These are phyloP conservation scores for Leptinotarsa rubiginosa DNA, from an alignment of 2,888 invertebrate species.

Conservation along the genomic window DNA sequence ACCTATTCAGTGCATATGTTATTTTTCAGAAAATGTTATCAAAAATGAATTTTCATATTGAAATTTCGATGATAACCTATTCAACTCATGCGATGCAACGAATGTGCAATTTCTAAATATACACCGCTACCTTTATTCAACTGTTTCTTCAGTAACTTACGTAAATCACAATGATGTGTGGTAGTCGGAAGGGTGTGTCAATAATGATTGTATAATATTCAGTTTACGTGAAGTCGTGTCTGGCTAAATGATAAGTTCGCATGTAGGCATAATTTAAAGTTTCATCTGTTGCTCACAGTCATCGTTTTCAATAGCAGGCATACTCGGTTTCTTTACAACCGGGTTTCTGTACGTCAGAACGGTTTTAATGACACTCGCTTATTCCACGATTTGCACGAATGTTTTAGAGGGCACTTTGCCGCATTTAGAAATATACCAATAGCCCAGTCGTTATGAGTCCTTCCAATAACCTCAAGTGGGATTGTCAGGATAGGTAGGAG, in stretches of 20 bases:
- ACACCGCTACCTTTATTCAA: background rate
- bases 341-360: constrained; percentile 19
- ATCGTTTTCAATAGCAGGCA: constrained; percentile 23
- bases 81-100: background rate
- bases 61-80: too few species aligned
- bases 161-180: constrained; percentile 27
- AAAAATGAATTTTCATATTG: too few species aligned
- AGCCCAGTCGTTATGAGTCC: too few species aligned
- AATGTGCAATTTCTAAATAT: constrained; percentile 10
- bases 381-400: constrained; percentile 60
- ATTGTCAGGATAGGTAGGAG: too few species aligned
- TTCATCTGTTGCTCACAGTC: constrained; percentile 26
- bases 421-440: background rate
- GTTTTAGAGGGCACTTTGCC: constrained; percentile 11
- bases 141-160: background rate
- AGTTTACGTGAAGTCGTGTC: constrained; percentile 38
- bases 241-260: constrained; percentile 39
- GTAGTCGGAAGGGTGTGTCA: constrained; percentile 44
- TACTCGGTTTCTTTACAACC: constrained; percentile 1
- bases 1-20: too few species aligned
- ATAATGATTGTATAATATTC: constrained; percentile 41
- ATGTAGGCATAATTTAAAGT: constrained; percentile 39
- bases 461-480: too few species aligned
- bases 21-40: too few species aligned
- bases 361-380: constrained; percentile 61